These are phyloP conservation scores for Andrena bucephala DNA, from an alignment of 2,888 invertebrate species.

Conservation along the genomic window DNA sequence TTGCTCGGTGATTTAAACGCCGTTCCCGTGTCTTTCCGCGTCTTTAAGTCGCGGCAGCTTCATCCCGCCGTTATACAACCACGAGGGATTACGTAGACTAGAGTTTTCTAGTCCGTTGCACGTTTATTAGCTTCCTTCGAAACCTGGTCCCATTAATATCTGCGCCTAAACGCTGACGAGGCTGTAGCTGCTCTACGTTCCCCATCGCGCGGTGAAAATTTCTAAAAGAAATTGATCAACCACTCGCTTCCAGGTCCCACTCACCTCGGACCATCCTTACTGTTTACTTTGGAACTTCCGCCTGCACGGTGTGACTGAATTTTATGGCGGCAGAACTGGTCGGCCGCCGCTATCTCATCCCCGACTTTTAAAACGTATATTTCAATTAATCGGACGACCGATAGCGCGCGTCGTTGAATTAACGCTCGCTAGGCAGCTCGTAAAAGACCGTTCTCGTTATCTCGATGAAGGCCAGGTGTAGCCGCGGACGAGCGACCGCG, in stretches of 20 bases:
- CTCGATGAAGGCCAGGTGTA: slow-evolving; percentile 56
- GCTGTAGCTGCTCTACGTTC: too few species aligned
- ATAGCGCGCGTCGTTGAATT: slow-evolving; percentile 44
- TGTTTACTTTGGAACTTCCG: neutral
- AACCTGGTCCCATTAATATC: too few species aligned
- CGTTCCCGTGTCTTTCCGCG: neutral
- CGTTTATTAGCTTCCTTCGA: too few species aligned
- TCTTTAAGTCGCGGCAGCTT: neutral
- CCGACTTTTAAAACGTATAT: slow-evolving; percentile 47
- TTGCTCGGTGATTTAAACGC: slow-evolving; percentile 16
- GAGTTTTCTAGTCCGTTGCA: neutral
- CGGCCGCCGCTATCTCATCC: slow-evolving; percentile 6
- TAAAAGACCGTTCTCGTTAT: slow-evolving; percentile 40
- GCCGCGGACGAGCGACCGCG: slow-evolving; percentile 11
- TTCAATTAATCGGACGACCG: slow-evolving; percentile 53
- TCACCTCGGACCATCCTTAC: neutral
- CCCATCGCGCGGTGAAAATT: too few species aligned
- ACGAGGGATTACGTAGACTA: neutral
- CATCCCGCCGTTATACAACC: neutral
- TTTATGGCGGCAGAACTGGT: slow-evolving; percentile 7
- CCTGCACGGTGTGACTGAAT: neutral
- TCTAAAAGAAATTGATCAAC: too few species aligned
- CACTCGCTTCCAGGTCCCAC: neutral
- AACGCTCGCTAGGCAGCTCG: slow-evolving; percentile 30
- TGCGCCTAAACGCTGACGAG: too few species aligned